A percentile compares a stretch with the other conserved stretches of the same genome.
Evolutionary conservation across 1,140 invertebrate genomes (phyloP).

Genomic region (Diachasma alloeum): DNA sequence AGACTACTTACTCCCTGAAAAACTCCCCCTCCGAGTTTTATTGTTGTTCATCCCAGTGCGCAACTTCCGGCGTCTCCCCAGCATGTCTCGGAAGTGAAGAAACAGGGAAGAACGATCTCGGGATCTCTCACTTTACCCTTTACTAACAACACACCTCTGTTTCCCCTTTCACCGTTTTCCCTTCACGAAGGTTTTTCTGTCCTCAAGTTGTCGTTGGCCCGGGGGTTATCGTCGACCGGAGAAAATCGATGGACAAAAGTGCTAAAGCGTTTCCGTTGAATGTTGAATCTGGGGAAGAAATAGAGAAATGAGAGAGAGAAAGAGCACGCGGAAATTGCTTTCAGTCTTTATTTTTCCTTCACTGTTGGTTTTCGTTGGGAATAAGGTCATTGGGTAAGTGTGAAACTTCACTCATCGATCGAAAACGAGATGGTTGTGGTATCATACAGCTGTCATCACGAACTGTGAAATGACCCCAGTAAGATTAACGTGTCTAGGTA

Average conservation of each 20-base stretch:
- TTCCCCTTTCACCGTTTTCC: neutral
- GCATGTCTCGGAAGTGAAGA: neutral
- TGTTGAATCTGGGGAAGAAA: neutral
- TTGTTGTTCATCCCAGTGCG: neutral
- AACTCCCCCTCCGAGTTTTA: too few relatives aligned
- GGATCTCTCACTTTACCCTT: neutral
- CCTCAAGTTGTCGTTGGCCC: neutral
- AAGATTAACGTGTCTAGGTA: too few relatives aligned
- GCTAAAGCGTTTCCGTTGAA: constrained; percentile 17
- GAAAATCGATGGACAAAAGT: constrained; percentile 27
- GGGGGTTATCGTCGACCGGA: neutral
- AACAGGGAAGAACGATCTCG: neutral
- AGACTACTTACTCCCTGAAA: too few relatives aligned
- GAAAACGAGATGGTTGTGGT: too few relatives aligned
- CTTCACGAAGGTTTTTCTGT: constrained; percentile 10
- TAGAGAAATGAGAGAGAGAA: neutral
- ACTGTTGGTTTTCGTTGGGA: neutral
- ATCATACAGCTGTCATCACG: too few relatives aligned
- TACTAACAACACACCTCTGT: neutral
- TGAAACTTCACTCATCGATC: too few relatives aligned
- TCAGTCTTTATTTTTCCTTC: neutral
- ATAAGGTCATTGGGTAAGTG: too few relatives aligned
- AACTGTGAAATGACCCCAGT: too few relatives aligned
- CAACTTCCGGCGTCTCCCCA: neutral
- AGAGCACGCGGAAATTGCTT: neutral